phyloP scores from a whole-genome alignment of 2,797 vertebrate genomes.

The Cryptoblepharus egeriae region DNA sequence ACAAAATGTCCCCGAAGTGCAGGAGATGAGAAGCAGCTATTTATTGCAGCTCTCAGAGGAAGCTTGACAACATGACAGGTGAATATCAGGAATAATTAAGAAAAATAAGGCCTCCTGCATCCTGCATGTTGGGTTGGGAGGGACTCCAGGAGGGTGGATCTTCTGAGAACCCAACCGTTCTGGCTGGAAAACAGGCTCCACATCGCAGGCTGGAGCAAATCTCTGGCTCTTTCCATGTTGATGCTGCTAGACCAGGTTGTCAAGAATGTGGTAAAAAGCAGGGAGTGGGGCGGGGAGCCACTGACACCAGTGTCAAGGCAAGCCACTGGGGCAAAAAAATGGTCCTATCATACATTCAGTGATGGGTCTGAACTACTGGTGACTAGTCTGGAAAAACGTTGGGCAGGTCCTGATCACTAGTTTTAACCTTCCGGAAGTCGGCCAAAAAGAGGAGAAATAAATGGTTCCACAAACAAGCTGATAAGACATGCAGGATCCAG shows the following conservation, averaged over 20 bases:
- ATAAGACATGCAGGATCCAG: no score
- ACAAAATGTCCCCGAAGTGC: constrained; percentile 78
- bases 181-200: neutral
- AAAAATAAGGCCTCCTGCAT: constrained; percentile 72
- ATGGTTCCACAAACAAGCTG: no score
- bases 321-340: neutral
- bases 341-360: neutral
- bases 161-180: rapidly evolving
- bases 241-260: neutral
- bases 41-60: constrained; percentile 76
- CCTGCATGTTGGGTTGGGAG: constrained; percentile 52
- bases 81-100: constrained; percentile 80
- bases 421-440: no score
- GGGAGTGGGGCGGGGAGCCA: no score
- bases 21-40: constrained; percentile 76
- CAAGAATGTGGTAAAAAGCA: neutral
- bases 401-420: no score
- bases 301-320: neutral
- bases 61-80: constrained; percentile 76
- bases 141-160: rapidly evolving
- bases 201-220: neutral
- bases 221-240: no score
- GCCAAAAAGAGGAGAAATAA: no score
- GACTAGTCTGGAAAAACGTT: no score
- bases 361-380: no score